These are phyloP conservation scores for Pseudachorutes palmiensis DNA, from an alignment of 1,140 invertebrate genomes.

Conservation along the genomic window DNA sequence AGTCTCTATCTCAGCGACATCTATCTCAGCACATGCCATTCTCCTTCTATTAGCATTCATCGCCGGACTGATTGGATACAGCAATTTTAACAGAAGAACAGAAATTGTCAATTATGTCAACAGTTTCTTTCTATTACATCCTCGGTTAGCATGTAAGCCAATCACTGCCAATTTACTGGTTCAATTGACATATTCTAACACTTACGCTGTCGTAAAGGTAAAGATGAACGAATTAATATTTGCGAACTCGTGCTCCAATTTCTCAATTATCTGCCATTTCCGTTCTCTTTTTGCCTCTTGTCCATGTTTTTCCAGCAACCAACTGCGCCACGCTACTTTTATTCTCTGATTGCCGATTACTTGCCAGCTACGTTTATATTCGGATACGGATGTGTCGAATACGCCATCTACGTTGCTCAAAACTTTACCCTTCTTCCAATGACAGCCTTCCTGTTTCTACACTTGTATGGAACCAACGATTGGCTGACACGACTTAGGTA, in stretches of 20 bases:
- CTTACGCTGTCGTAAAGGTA: not conserved
- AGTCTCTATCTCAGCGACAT: too few relatives aligned
- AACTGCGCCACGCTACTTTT: not conserved
- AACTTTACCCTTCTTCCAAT: not conserved
- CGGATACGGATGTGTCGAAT: not conserved
- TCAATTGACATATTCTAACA: not conserved
- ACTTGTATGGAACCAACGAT: not conserved
- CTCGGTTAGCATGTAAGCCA: not conserved
- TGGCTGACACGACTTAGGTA: not conserved
- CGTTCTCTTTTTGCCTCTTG: not conserved
- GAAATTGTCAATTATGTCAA: not conserved
- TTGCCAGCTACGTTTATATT: not conserved
- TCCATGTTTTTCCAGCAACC: not conserved
- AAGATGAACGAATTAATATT: not conserved
- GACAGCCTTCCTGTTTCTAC: not conserved
- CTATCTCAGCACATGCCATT: not conserved
- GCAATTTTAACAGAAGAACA: not conserved
- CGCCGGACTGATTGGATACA: not conserved
- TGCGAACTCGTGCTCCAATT: not conserved
- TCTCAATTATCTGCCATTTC: not conserved
- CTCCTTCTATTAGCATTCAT: not conserved
- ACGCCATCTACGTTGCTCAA: not conserved
- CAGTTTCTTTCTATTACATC: not conserved
- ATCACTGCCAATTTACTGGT: not conserved
- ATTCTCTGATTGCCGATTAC: not conserved